Percentiles rank a stretch among this genome's conserved stretches.
phyloP scores from a whole-genome alignment of 2,797 vertebrate genomes.

The Betta splendens region DNA sequence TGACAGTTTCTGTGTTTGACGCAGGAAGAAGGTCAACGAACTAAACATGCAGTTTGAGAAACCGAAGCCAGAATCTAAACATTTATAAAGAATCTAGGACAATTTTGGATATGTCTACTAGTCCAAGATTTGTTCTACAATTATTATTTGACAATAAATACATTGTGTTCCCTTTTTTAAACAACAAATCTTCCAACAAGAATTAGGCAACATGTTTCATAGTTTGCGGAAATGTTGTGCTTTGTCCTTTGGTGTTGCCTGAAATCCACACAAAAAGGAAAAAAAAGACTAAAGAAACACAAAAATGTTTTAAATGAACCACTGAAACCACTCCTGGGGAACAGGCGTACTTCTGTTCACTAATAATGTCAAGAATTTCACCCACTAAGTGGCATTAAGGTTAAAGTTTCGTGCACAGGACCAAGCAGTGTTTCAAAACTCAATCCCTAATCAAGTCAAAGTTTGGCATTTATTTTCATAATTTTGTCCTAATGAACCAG shows the following conservation, averaged over 20 bases:
- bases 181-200: neutral
- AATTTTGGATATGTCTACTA: neutral
- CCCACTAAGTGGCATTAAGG: neutral
- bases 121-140: neutral
- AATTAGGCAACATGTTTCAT: neutral
- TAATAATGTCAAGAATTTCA: slow-evolving; percentile 17
- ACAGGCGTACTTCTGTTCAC: slow-evolving; percentile 11
- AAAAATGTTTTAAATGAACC: neutral
- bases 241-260: neutral
- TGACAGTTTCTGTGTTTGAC: slow-evolving; percentile 25
- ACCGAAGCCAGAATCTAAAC: neutral
- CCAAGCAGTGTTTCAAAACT: slow-evolving; percentile 8
- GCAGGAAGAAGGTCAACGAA: slow-evolving; percentile 11
- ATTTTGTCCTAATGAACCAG: slow-evolving; percentile 20
- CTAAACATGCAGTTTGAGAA: slow-evolving; percentile 11
- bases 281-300: neutral
- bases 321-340: neutral
- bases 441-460: slow-evolving; percentile 12
- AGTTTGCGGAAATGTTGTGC: neutral
- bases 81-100: neutral
- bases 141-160: neutral
- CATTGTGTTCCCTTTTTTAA: neutral
- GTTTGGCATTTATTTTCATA: slow-evolving; percentile 32
- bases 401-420: slow-evolving; percentile 16
- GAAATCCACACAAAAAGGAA: slow-evolving; percentile 1